Percentiles rank a stretch among this genome's conserved stretches.
Conservation (phyloP, 37 sponge, comb jelly and placozoan genomes). For the Aplysina aerophoba region DNA sequence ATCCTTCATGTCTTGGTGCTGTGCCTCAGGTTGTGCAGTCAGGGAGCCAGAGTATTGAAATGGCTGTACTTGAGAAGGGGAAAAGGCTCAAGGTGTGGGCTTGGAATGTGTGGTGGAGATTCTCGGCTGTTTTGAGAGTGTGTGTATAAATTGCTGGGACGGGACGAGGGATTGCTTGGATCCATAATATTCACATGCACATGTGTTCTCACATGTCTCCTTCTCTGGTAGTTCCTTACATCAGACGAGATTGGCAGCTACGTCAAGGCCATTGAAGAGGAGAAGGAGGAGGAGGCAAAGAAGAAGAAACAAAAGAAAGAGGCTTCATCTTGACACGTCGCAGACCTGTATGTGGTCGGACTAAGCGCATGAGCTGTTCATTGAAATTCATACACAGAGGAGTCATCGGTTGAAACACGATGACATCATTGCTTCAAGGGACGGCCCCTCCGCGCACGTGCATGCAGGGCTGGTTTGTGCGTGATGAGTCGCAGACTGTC, state of each 20-base stretch:
- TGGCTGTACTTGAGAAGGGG: constrained; percentile 93
- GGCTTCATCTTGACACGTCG: neutral
- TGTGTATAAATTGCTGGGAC: too few relatives aligned
- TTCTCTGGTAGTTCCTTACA: constrained; percentile 67
- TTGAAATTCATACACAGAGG: too few relatives aligned
- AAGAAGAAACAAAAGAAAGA: constrained; percentile 77
- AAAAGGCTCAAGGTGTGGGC: constrained; percentile 68
- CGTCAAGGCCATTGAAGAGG: constrained; percentile 85
- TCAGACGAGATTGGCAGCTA: constrained; percentile 81
- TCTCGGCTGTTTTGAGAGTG: too few relatives aligned
- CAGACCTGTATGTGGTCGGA: too few relatives aligned
- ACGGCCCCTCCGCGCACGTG: too few relatives aligned
- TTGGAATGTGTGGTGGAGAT: neutral
- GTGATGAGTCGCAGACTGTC: constrained; percentile 26
- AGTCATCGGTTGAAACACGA: too few relatives aligned
- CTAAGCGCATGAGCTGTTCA: too few relatives aligned
- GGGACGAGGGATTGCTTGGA: neutral
- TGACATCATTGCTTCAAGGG: too few relatives aligned
- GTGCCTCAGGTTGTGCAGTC: constrained; percentile 94
- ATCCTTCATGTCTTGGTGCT: too few relatives aligned
- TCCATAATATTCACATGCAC: neutral
- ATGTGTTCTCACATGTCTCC: neutral
- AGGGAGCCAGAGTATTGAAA: constrained; percentile 94
- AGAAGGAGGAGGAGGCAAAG: constrained; percentile 89
- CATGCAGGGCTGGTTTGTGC: too few relatives aligned